Evolutionary conservation across 2,888 invertebrate genomes (phyloP).

Genomic region (Acronicta aceris): DNA sequence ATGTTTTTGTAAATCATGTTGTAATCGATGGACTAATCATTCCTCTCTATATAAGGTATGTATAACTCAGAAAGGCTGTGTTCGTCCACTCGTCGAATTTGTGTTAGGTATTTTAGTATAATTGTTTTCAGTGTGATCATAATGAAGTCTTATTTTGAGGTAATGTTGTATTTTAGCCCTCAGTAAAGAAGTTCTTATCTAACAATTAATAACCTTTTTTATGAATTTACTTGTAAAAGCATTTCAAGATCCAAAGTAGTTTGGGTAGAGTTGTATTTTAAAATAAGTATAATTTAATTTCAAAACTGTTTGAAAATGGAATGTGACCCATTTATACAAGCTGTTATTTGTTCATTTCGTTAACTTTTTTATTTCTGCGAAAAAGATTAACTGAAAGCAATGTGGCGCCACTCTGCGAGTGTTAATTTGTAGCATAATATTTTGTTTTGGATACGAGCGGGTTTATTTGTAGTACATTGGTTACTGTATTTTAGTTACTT

Average conservation of each 20-base stretch:
- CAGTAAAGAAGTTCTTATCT: no score
- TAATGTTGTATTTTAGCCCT: no score
- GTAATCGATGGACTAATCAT: conserved; percentile 40
- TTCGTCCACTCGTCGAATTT: conserved; percentile 40
- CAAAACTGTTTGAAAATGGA: no score
- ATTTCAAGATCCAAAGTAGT: no score
- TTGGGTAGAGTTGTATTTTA: no score
- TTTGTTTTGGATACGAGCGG: conserved; percentile 42
- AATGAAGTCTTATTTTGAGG: not conserved
- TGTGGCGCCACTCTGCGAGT: conserved; percentile 3
- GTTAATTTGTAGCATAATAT: conserved; percentile 42
- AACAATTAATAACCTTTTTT: no score
- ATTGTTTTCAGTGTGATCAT: conserved; percentile 38
- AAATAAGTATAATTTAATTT: no score
- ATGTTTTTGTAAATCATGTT: conserved; percentile 17
- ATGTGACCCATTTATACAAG: no score
- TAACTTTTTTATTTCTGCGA: not conserved
- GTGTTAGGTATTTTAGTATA: conserved; percentile 6
- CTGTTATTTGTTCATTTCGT: not conserved
- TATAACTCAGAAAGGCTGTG: conserved; percentile 36
- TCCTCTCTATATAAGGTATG: conserved; percentile 43
- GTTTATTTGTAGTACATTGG: conserved; percentile 53
- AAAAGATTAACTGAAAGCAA: conserved; percentile 23
- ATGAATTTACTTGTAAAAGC: no score
- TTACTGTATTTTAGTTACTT: conserved; percentile 53